These are phyloP conservation scores for Opisthograptis luteolata DNA, from an alignment of 2,888 invertebrate genomes.

Conservation along the genomic window DNA sequence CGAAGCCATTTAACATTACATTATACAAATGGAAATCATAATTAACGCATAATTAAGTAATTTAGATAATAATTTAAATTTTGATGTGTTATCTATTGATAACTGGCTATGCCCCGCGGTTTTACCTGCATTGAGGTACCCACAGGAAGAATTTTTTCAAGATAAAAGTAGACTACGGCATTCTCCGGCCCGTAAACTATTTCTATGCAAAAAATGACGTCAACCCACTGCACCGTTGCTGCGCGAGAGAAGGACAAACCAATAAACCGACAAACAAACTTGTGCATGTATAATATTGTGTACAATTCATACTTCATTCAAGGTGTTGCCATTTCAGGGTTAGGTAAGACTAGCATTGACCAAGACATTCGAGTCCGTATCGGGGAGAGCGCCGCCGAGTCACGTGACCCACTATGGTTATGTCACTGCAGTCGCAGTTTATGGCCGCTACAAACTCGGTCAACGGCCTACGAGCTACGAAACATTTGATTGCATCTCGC, in stretches of 20 bases:
- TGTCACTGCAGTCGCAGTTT: conserved; percentile 47
- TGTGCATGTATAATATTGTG: too few species aligned
- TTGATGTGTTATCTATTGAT: too few species aligned
- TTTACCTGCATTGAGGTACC: too few species aligned
- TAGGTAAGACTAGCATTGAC: conserved; percentile 36
- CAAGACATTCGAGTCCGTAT: conserved; percentile 34
- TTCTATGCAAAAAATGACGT: too few species aligned
- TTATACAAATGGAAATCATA: conserved; percentile 35
- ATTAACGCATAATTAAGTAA: conserved; percentile 35
- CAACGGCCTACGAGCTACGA: conserved; percentile 49
- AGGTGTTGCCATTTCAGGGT: conserved; percentile 16
- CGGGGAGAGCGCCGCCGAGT: conserved; percentile 3
- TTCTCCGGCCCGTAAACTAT: too few species aligned
- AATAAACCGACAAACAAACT: too few species aligned
- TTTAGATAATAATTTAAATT: too few species aligned
- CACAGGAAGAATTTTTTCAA: too few species aligned
- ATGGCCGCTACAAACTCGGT: conserved; percentile 50
- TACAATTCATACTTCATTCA: conserved; percentile 21
- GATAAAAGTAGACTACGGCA: too few species aligned
- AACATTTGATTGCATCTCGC: conserved; percentile 49
- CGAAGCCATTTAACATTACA: conserved; percentile 36
- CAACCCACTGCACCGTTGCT: too few species aligned
- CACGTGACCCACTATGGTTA: conserved; percentile 42
- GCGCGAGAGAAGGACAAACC: too few species aligned
- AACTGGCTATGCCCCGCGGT: too few species aligned